phyloP scores from a whole-genome alignment of 1,140 invertebrate genomes.

The Panagrolaimus sp. region DNA sequence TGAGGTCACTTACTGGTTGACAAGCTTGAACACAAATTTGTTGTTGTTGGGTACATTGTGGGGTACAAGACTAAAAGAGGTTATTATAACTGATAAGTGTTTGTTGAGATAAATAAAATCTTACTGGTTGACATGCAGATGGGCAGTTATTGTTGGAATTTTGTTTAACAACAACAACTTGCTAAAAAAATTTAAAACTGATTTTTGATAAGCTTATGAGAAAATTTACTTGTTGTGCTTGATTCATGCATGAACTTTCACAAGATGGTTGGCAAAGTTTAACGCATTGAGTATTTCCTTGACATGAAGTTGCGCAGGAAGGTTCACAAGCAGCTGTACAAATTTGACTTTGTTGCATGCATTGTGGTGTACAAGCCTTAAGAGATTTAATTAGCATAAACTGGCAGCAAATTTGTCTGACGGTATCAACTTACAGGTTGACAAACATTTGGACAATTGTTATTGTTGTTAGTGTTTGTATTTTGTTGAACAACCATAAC shows the following conservation, averaged over 20 bases:
- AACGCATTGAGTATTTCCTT: conserved; percentile 15
- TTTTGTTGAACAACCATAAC: conserved; percentile 21
- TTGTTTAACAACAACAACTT: conserved; percentile 22
- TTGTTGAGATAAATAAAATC: too few relatives aligned
- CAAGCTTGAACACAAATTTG: conserved; percentile 32
- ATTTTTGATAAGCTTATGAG: neutral
- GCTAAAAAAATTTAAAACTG: neutral
- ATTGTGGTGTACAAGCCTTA: conserved; percentile 7
- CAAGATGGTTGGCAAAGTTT: conserved; percentile 17
- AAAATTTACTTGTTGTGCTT: conserved; percentile 7
- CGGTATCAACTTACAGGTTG: neutral
- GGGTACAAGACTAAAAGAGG: conserved; percentile 1
- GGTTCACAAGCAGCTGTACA: conserved; percentile 18
- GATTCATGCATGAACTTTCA: conserved; percentile 15
- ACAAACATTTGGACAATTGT: conserved; percentile 32
- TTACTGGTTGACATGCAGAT: conserved; percentile 16
- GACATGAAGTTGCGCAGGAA: conserved; percentile 11
- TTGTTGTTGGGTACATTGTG: conserved; percentile 41
- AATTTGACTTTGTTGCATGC: conserved; percentile 23
- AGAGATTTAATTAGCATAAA: too few relatives aligned
- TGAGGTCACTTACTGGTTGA: conserved; percentile 15
- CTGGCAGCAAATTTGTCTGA: too few relatives aligned
- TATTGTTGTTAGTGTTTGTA: too few relatives aligned
- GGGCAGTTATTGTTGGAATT: conserved; percentile 20
- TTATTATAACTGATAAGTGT: too few relatives aligned